Evolutionary conservation across 2,797 vertebrate species (phyloP).

Genomic region (Crenichthys baileyi): DNA sequence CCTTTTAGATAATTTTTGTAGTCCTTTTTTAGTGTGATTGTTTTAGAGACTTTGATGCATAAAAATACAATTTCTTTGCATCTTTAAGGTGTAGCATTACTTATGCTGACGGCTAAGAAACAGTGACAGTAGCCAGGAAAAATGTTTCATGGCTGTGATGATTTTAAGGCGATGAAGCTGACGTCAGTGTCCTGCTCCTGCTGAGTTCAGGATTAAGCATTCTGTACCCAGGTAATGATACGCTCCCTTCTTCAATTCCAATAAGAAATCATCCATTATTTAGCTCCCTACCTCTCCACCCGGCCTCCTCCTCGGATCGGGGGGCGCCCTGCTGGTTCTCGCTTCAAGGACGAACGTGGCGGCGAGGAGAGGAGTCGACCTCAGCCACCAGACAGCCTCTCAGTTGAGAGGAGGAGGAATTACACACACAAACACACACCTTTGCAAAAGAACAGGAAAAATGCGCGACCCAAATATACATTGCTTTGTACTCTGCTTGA

Average conservation of each 20-base stretch:
- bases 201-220: constrained; percentile 52
- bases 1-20: background rate
- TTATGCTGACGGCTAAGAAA: constrained; percentile 42
- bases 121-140: background rate
- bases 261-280: constrained; percentile 84
- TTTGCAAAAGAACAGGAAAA: constrained; percentile 59
- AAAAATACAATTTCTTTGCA: background rate
- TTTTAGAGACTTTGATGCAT: background rate
- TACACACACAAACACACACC: constrained; percentile 19
- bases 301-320: constrained; percentile 55
- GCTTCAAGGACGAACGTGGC: constrained; percentile 83
- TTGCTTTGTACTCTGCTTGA: constrained; percentile 84
- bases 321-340: constrained; percentile 78
- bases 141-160: background rate
- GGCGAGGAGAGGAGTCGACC: constrained; percentile 71
- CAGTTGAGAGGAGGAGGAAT: constrained; percentile 51
- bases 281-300: constrained; percentile 77
- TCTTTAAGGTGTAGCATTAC: constrained; percentile 26
- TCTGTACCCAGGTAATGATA: constrained; percentile 71
- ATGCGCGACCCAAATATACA: constrained; percentile 83
- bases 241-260: constrained; percentile 74
- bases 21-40: background rate
- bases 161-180: background rate
- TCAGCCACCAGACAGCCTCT: constrained; percentile 66
- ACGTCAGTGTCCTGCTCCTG: background rate